Evolutionary conservation across 2,797 vertebrate species (phyloP).

Genomic region (Eupleurogrammus muticus): DNA sequence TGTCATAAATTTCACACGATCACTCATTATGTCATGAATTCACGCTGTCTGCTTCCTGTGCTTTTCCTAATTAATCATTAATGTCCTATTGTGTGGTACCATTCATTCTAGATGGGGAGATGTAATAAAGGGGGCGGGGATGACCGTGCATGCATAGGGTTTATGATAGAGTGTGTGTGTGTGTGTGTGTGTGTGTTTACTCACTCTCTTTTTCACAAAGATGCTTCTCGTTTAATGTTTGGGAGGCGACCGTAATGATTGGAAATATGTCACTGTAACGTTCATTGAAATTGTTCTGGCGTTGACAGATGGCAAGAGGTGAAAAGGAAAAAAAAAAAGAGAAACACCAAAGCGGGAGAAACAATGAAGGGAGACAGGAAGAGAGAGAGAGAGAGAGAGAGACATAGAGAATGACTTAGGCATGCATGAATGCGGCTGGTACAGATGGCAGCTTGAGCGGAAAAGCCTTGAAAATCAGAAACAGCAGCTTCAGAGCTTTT

Average conservation of each 20-base stretch:
- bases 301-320: slow-evolving; percentile 10
- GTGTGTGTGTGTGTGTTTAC: slow-evolving; percentile 2
- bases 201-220: background rate
- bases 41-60: background rate
- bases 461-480: slow-evolving; percentile 79
- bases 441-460: slow-evolving; percentile 68
- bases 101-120: background rate
- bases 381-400: slow-evolving; percentile 61
- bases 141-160: background rate
- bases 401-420: slow-evolving; percentile 72
- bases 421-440: slow-evolving; percentile 71
- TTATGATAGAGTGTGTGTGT: background rate
- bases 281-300: background rate
- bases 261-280: slow-evolving; percentile 18
- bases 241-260: slow-evolving; percentile 8
- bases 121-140: background rate
- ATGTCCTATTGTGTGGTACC: background rate
- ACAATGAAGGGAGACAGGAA: slow-evolving; percentile 37
- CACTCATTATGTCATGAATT: slow-evolving; percentile 28
- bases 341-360: slow-evolving; percentile 7
- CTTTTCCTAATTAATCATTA: slow-evolving; percentile 20
- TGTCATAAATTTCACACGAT: slow-evolving; percentile 30
- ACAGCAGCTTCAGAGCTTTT: slow-evolving; percentile 68
- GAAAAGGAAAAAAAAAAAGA: slow-evolving; percentile 16
- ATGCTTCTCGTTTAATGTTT: slow-evolving; percentile 24